Percentiles rank a stretch among this genome's conserved stretches.
phyloP scores from a whole-genome alignment of 2,888 invertebrate species.

The Standfussiana lucernea region DNA sequence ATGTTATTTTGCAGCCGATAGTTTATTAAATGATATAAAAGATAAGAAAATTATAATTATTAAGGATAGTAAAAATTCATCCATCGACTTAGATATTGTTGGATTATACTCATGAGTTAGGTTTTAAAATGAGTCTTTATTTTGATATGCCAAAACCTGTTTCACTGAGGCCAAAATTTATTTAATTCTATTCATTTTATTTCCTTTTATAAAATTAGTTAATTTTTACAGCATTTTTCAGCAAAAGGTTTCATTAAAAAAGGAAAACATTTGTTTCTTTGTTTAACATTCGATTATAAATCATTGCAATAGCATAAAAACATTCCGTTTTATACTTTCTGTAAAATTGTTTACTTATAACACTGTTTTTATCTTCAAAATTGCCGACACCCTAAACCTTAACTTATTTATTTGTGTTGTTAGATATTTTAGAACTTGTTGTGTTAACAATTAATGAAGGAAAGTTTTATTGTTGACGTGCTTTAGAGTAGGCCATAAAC shows the following conservation, averaged over 20 bases:
- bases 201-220: conserved; percentile 42
- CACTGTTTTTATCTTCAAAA: conserved; percentile 57
- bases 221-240: conserved; percentile 22
- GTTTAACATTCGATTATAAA: conserved; percentile 40
- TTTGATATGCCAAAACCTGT: conserved; percentile 83
- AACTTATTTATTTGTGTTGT: conserved; percentile 73
- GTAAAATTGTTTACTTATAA: conserved; percentile 62
- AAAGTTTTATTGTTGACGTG: conserved; percentile 76
- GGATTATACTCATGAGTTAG: conserved; percentile 83
- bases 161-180: conserved; percentile 81
- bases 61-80: conserved; percentile 79
- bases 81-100: conserved; percentile 81
- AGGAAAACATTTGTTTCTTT: conserved; percentile 26
- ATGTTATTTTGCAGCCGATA: conserved; percentile 88
- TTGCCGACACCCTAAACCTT: conserved; percentile 56
- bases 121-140: conserved; percentile 78
- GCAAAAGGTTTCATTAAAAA: conserved; percentile 26
- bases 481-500: conserved; percentile 75
- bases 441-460: conserved; percentile 71
- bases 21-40: conserved; percentile 80
- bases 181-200: conserved; percentile 72
- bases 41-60: conserved; percentile 78
- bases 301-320: conserved; percentile 64
- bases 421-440: conserved; percentile 77
- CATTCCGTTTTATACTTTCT: conserved; percentile 76